These are phyloP conservation scores for Oophaga sylvatica DNA, from an alignment of 2,797 vertebrate genomes.

Conservation along the genomic window DNA sequence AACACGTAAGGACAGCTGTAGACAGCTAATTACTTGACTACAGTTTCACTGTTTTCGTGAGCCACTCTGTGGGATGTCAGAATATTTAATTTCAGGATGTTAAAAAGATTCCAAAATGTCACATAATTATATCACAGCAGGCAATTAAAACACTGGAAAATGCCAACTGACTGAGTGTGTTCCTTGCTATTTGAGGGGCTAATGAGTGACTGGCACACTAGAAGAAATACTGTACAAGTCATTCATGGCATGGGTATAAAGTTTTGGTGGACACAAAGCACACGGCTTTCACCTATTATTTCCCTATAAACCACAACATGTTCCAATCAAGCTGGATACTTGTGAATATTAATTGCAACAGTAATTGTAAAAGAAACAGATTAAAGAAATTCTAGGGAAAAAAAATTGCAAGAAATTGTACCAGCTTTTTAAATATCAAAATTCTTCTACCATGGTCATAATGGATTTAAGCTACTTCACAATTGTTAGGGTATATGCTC, in stretches of 20 bases:
- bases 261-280: constrained; percentile 30
- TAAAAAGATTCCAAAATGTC: constrained; percentile 89
- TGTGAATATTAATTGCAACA: neutral
- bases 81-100: constrained; percentile 89
- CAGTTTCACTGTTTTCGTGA: constrained; percentile 84
- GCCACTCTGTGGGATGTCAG: constrained; percentile 86
- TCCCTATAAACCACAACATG: neutral
- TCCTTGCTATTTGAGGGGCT: constrained; percentile 84
- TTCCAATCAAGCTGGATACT: neutral
- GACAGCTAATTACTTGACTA: constrained; percentile 82
- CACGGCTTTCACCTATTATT: constrained; percentile 20
- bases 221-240: constrained; percentile 56
- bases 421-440: neutral
- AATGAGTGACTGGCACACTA: constrained; percentile 82
- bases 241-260: constrained; percentile 14
- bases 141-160: constrained; percentile 88
- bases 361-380: neutral
- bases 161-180: constrained; percentile 84
- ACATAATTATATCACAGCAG: constrained; percentile 91
- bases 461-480: too few relatives aligned
- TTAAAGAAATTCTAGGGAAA: neutral
- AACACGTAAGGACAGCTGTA: constrained; percentile 79
- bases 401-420: neutral
- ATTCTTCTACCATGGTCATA: neutral
- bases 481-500: too few relatives aligned